Evolutionary conservation across 2,888 invertebrate genomes (phyloP).

Genomic region (Drosophila macrospina): DNA sequence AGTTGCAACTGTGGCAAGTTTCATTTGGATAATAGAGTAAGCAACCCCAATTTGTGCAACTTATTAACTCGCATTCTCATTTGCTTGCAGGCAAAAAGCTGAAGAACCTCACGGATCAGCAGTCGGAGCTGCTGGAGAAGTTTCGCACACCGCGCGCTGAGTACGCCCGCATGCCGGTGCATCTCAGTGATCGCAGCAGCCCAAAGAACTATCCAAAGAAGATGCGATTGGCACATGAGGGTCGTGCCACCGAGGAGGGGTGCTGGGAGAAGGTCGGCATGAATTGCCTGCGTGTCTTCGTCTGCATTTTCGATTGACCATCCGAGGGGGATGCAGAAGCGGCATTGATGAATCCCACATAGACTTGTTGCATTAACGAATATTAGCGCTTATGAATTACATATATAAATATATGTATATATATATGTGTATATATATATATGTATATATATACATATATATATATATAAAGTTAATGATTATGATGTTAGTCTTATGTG

Average conservation of each 20-base stretch:
- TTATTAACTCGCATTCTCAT: background rate
- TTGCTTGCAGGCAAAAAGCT: constrained; percentile 78
- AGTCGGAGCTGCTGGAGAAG: constrained; percentile 83
- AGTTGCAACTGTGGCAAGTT: background rate
- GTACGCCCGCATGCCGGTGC: constrained; percentile 85
- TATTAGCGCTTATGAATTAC: constrained; percentile 77
- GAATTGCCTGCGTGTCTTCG: constrained; percentile 84
- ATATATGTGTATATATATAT: constrained; percentile 21
- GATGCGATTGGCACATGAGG: constrained; percentile 83
- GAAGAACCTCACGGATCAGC: constrained; percentile 84
- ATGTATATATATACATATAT: constrained; percentile 12
- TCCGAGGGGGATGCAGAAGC: constrained; percentile 34
- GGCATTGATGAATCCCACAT: constrained; percentile 44
- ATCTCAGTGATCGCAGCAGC: constrained; percentile 85
- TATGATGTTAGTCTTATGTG: constrained; percentile 67
- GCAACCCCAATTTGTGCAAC: background rate
- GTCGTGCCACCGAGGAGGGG: constrained; percentile 79
- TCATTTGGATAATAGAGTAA: background rate
- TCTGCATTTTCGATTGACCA: constrained; percentile 85
- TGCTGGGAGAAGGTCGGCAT: constrained; percentile 84
- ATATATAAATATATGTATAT: constrained; percentile 38
- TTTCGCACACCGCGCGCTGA: constrained; percentile 84
- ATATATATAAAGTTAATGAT: constrained; percentile 49
- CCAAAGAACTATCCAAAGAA: constrained; percentile 85
- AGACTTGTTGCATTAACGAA: constrained; percentile 79